phyloP scores from a whole-genome alignment of 2,888 invertebrate species.

The Zootermopsis nevadensis region DNA sequence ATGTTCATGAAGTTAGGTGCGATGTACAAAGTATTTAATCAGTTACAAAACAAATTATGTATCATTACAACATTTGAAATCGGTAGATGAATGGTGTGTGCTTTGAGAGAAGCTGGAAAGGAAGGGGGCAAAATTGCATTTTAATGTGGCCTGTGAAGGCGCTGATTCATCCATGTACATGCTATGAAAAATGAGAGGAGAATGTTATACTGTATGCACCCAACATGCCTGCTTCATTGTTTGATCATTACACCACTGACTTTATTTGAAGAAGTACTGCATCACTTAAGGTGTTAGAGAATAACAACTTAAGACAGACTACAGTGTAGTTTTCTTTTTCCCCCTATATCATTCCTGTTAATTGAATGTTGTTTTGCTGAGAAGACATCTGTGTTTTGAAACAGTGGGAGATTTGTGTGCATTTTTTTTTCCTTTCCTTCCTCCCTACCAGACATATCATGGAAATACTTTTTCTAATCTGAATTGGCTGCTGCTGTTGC shows the following conservation, averaged over 20 bases:
- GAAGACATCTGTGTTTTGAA: no score
- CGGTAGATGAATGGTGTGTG: no score
- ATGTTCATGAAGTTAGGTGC: constrained; percentile 53
- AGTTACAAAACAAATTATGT: background rate
- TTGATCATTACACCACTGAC: constrained; percentile 13
- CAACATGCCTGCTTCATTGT: background rate
- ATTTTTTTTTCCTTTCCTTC: no score
- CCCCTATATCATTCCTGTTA: no score
- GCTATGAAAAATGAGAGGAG: background rate
- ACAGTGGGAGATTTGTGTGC: no score
- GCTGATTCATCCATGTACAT: background rate
- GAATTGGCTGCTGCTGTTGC: no score
- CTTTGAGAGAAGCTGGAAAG: background rate
- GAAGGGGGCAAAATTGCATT: background rate
- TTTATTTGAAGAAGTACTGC: constrained; percentile 16
- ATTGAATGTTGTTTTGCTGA: no score
- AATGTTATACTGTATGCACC: background rate
- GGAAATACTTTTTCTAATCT: no score
- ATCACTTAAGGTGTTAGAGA: no score
- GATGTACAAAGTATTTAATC: constrained; percentile 49
- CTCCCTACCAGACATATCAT: no score
- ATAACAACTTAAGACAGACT: background rate
- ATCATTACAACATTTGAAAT: background rate
- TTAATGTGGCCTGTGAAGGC: constrained; percentile 2
- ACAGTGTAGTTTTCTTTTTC: no score